These are phyloP conservation scores for Toxonevra muliebris DNA, from an alignment of 2,888 invertebrate species.

Conservation along the genomic window DNA sequence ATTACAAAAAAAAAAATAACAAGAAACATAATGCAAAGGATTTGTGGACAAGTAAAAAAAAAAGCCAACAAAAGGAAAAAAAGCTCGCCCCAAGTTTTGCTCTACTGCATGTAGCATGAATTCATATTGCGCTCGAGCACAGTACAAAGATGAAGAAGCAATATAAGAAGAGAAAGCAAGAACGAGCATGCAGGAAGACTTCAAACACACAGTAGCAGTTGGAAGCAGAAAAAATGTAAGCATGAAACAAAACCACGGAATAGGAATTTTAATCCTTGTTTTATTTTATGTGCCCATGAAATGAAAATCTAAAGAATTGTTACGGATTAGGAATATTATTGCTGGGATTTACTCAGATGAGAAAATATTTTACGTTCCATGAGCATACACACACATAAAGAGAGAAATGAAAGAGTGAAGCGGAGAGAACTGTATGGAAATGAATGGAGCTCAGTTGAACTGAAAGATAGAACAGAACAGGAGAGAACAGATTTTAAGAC, in stretches of 20 bases:
- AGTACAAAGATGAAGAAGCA: constrained; percentile 29
- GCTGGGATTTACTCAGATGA: too few relatives aligned
- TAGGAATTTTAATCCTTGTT: constrained; percentile 14
- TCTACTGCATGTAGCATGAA: too few relatives aligned
- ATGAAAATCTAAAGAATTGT: constrained; percentile 16
- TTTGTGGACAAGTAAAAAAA: constrained; percentile 12
- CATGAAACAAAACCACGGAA: constrained; percentile 5
- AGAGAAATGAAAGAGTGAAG: constrained; percentile 3
- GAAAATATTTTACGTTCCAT: too few relatives aligned
- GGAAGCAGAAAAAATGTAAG: background rate
- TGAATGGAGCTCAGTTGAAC: too few relatives aligned
- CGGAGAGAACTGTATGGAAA: background rate
- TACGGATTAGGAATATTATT: background rate
- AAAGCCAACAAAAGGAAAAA: constrained; percentile 16
- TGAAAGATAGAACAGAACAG: too few relatives aligned
- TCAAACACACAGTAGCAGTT: constrained; percentile 23
- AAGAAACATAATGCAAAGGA: constrained; percentile 24
- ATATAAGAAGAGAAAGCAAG: background rate
- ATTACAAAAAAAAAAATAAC: constrained; percentile 17
- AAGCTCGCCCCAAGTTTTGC: too few relatives aligned
- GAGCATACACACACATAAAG: background rate
- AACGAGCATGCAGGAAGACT: constrained; percentile 7
- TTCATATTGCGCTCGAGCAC: constrained; percentile 19
- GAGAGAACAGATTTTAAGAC: too few relatives aligned
- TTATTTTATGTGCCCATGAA: constrained; percentile 18